A percentile compares a stretch with the other conserved stretches of the same genome.
These are phyloP conservation scores for Hozukius guyotensis DNA, from an alignment of 2,797 vertebrate genomes.

Conservation along the genomic window DNA sequence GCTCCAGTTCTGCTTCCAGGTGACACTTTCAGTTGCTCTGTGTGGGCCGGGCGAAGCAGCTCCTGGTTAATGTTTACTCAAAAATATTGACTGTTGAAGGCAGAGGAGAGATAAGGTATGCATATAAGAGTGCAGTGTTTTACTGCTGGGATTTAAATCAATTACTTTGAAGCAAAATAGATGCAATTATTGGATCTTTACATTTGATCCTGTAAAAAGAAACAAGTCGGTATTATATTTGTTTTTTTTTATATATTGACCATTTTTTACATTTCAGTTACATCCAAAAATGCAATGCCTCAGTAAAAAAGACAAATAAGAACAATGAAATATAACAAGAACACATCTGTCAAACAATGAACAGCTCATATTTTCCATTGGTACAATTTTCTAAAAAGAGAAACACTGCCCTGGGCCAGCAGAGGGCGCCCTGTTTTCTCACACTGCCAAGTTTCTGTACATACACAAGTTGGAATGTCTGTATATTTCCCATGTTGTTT, in stretches of 20 bases:
- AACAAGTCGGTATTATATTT: not conserved
- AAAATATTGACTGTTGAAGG: slow-evolving; percentile 46
- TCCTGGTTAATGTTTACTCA: slow-evolving; percentile 80
- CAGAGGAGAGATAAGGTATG: slow-evolving; percentile 34
- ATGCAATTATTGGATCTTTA: not conserved
- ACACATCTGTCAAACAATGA: slow-evolving; percentile 20
- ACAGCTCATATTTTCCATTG: slow-evolving; percentile 1
- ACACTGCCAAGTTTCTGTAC: not conserved
- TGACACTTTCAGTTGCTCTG: not conserved
- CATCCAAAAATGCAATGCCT: not conserved
- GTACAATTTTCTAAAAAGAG: not conserved
- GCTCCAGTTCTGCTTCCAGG: not conserved
- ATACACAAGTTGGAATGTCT: slow-evolving; percentile 25
- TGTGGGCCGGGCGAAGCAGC: slow-evolving; percentile 22
- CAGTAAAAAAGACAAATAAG: slow-evolving; percentile 7
- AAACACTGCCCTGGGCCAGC: slow-evolving; percentile 24
- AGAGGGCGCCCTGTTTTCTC: slow-evolving; percentile 42
- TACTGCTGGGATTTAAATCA: not conserved
- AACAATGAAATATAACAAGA: slow-evolving; percentile 8
- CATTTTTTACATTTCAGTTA: slow-evolving; percentile 29
- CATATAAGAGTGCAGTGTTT: not conserved
- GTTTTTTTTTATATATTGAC: not conserved
- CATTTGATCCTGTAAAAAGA: not conserved
- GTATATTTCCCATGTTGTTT: slow-evolving; percentile 9
- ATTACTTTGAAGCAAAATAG: not conserved